These are phyloP conservation scores for Trichomalopsis sarcophagae DNA, from an alignment of 1,140 invertebrate genomes.

Conservation along the genomic window DNA sequence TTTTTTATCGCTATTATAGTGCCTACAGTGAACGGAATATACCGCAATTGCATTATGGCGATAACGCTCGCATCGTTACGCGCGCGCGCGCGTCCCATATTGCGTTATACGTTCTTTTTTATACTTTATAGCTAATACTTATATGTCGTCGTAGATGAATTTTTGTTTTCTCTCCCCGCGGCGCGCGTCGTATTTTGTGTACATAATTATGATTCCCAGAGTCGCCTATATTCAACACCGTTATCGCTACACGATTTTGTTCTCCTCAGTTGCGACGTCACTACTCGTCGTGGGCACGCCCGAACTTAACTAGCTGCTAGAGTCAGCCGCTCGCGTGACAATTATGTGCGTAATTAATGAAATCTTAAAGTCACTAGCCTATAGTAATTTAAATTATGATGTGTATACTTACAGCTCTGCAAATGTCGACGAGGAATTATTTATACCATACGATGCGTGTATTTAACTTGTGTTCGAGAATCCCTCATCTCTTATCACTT, in stretches of 20 bases:
- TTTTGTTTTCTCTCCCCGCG: background rate
- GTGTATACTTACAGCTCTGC: background rate
- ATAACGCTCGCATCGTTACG: background rate
- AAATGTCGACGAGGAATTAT: background rate
- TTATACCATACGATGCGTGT: background rate
- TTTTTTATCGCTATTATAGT: constrained; percentile 20
- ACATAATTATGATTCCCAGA: constrained; percentile 3
- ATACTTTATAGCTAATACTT: background rate
- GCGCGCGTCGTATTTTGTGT: background rate
- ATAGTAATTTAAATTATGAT: constrained; percentile 9
- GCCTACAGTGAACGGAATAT: background rate
- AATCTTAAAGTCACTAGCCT: constrained; percentile 39
- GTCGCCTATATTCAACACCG: background rate
- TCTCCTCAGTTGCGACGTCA: background rate
- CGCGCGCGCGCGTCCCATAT: background rate
- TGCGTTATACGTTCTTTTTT: background rate
- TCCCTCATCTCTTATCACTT: background rate
- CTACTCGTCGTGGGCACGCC: background rate
- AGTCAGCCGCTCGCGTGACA: background rate
- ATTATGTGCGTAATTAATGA: constrained; percentile 34
- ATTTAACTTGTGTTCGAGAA: background rate
- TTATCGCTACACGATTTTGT: background rate
- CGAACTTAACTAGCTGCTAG: constrained; percentile 30
- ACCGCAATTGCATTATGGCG: background rate
- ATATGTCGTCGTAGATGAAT: background rate